These are phyloP conservation scores for Matsumurasca onukii DNA, from an alignment of 1,140 invertebrate genomes.

Conservation along the genomic window DNA sequence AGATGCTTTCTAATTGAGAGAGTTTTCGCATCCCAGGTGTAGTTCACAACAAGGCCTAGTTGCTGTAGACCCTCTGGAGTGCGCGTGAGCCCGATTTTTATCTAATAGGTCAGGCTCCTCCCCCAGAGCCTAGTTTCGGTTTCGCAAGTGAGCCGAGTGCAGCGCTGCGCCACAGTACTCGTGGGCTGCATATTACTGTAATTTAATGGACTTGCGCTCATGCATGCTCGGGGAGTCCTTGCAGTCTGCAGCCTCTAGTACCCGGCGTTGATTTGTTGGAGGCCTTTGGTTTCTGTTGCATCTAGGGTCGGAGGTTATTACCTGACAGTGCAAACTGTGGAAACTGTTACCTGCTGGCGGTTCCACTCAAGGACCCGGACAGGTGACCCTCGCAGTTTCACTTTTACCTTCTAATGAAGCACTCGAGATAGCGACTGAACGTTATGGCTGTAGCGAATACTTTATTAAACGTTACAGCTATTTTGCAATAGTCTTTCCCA, in stretches of 20 bases:
- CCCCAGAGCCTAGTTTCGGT: neutral
- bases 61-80: neutral
- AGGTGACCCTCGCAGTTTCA: too few relatives aligned
- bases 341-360: neutral
- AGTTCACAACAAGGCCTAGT: too few relatives aligned
- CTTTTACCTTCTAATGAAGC: too few relatives aligned
- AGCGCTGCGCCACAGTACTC: neutral
- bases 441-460: too few relatives aligned
- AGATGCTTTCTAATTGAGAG: too few relatives aligned
- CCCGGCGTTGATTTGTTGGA: neutral
- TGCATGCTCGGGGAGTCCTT: constrained; percentile 10
- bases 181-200: constrained; percentile 18
- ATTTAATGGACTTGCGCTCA: constrained; percentile 6
- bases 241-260: too few relatives aligned
- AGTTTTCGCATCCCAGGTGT: too few relatives aligned
- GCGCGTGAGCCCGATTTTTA: constrained; percentile 18
- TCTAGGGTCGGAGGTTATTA: neutral
- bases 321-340: neutral
- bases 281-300: neutral
- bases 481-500: too few relatives aligned
- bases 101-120: constrained; percentile 20
- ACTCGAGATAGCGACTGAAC: too few relatives aligned
- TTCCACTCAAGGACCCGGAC: too few relatives aligned
- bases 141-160: constrained; percentile 3
- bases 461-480: too few relatives aligned